Evolutionary conservation across 2,888 invertebrate species (phyloP).

Genomic region (Eumacrocentrus americanus): DNA sequence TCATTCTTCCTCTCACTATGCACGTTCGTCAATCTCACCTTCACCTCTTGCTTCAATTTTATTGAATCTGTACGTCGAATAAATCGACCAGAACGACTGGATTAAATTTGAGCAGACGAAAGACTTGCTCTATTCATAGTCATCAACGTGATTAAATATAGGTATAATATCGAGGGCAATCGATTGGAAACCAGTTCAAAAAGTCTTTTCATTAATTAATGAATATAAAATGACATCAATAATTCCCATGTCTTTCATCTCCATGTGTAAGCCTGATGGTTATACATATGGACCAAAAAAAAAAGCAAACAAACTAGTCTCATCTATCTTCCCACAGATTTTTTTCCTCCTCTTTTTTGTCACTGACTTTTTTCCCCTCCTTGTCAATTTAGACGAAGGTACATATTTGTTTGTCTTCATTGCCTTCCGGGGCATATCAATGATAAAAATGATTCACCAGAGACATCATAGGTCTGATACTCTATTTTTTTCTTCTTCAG

Average conservation of each 20-base stretch:
- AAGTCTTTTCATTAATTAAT: too few species aligned
- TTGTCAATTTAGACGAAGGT: background rate
- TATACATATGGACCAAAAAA: too few species aligned
- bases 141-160: too few species aligned
- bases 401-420: constrained; percentile 5
- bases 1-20: too few species aligned
- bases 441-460: background rate
- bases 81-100: background rate
- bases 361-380: background rate
- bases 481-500: background rate
- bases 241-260: too few species aligned
- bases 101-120: background rate
- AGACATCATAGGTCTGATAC: background rate
- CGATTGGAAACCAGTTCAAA: too few species aligned
- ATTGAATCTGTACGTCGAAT: background rate
- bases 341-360: background rate
- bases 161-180: too few species aligned
- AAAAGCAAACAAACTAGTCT: background rate
- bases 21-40: background rate
- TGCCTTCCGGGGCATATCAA: background rate
- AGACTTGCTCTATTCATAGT: too few species aligned
- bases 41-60: background rate
- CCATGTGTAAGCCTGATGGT: too few species aligned
- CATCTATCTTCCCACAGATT: constrained; percentile 3
- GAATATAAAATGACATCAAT: too few species aligned